Conservation (phyloP, 23 tunicate genomes). For the Diplosoma virens region DNA sequence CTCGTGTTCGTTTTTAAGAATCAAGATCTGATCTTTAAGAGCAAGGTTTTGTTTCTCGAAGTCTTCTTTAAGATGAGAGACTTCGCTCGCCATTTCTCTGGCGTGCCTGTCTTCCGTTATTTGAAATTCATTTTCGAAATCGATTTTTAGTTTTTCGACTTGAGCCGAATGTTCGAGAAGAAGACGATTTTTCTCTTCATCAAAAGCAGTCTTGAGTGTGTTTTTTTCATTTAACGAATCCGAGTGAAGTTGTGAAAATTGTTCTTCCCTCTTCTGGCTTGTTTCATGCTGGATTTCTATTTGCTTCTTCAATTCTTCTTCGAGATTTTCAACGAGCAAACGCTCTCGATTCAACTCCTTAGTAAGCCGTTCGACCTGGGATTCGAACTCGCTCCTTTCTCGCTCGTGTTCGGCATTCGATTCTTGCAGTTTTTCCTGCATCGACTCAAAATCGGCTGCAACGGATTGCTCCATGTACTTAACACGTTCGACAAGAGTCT, state of each 20-base stretch:
- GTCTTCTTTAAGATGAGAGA: neutral
- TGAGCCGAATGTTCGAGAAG: neutral
- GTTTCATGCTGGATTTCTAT: neutral
- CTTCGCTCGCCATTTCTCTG: neutral
- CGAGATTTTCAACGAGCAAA: neutral
- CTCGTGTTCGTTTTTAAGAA: neutral
- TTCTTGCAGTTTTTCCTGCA: slow-evolving; percentile 23
- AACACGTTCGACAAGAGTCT: neutral
- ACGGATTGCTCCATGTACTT: slow-evolving; percentile 8
- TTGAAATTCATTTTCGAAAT: neutral
- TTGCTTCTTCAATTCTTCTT: slow-evolving; percentile 18
- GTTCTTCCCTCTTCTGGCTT: neutral
- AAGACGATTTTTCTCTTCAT: slow-evolving; percentile 17
- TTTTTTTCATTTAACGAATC: neutral
- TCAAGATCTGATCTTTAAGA: neutral
- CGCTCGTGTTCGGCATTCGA: neutral
- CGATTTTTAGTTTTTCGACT: neutral
- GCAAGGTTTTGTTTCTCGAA: neutral
- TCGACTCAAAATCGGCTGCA: neutral
- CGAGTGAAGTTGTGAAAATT: neutral
- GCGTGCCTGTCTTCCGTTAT: neutral
- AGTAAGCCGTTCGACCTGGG: neutral
- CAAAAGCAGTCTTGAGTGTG: neutral
- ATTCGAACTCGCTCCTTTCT: neutral
- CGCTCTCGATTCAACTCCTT: neutral